Evolutionary conservation across 1,140 invertebrate genomes (phyloP).

Genomic region (Pseudoatta argentina): DNA sequence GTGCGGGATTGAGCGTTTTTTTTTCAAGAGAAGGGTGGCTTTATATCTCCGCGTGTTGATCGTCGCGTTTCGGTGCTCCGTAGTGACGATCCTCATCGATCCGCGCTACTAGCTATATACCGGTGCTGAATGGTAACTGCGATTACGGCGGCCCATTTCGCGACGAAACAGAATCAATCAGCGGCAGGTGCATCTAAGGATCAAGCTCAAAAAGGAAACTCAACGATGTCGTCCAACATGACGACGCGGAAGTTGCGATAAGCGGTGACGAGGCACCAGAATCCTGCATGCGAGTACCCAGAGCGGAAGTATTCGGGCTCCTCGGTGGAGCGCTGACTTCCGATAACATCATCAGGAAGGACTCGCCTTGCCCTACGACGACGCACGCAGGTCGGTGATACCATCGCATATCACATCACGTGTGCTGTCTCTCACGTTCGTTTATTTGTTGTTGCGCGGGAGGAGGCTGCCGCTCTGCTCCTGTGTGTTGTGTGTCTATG

Average conservation of each 20-base stretch:
- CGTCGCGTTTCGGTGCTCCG: constrained; percentile 35
- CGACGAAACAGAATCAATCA: neutral
- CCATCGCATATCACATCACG: constrained; percentile 61
- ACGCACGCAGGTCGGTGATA: constrained; percentile 80
- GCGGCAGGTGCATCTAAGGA: neutral
- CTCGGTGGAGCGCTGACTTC: constrained; percentile 79
- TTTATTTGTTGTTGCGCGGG: constrained; percentile 57
- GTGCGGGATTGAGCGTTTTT: constrained; percentile 8
- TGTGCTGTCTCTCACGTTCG: constrained; percentile 64
- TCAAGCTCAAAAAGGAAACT: neutral
- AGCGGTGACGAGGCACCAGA: neutral
- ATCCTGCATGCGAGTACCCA: constrained; percentile 82
- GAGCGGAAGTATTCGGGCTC: constrained; percentile 79
- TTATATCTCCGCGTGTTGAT: constrained; percentile 43
- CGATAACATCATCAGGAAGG: constrained; percentile 76
- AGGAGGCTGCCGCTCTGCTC: constrained; percentile 22
- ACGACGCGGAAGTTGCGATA: constrained; percentile 56
- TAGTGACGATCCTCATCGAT: constrained; percentile 20
- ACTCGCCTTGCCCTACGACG: constrained; percentile 72
- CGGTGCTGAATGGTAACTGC: constrained; percentile 31
- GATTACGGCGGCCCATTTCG: neutral
- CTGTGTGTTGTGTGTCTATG: constrained; percentile 14
- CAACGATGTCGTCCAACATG: constrained; percentile 44
- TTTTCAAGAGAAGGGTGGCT: constrained; percentile 24
- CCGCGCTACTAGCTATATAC: no score